A percentile compares a stretch with the other conserved stretches of the same genome.
Evolutionary conservation across 2,113 vertebrate genomes (phyloP).

Genomic region (Nothobranchius kuhntae): DNA sequence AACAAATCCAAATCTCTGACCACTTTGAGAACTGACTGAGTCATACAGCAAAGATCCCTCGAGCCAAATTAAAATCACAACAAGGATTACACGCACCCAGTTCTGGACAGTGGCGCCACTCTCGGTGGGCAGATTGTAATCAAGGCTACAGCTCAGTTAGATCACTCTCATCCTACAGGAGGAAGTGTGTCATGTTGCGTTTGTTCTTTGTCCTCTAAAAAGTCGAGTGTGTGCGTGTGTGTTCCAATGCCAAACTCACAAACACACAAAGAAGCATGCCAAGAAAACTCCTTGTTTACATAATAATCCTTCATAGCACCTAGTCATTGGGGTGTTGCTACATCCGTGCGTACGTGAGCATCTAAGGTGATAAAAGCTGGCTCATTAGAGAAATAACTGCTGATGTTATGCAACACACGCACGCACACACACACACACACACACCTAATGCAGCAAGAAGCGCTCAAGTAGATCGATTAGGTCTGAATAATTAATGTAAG

Average conservation of each 20-base stretch:
- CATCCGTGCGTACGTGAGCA: conserved; percentile 2
- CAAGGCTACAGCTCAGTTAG: conserved; percentile 47
- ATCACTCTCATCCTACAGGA: conserved; percentile 46
- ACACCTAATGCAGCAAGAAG: conserved; percentile 6
- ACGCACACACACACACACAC: neutral
- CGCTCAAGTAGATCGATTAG: conserved; percentile 29
- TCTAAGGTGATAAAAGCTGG: neutral
- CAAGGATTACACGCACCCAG: neutral
- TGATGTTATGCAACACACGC: conserved; percentile 31
- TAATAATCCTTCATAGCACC: conserved; percentile 40
- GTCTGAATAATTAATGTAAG: conserved; percentile 49
- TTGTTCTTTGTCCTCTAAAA: conserved; percentile 21
- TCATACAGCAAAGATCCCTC: conserved; percentile 3
- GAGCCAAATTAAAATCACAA: conserved; percentile 19
- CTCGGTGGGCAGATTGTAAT: conserved; percentile 56
- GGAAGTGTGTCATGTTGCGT: conserved; percentile 8
- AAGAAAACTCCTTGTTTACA: conserved; percentile 42
- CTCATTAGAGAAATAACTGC: conserved; percentile 47
- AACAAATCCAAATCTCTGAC: neutral
- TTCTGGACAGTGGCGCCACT: conserved; percentile 27
- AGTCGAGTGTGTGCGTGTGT: conserved; percentile 6
- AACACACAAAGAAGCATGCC: conserved; percentile 18
- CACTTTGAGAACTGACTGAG: neutral
- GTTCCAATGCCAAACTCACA: conserved; percentile 15
- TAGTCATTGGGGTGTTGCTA: conserved; percentile 10